These are phyloP conservation scores for Clostera curtula DNA, from an alignment of 2,888 invertebrate genomes.

Conservation along the genomic window DNA sequence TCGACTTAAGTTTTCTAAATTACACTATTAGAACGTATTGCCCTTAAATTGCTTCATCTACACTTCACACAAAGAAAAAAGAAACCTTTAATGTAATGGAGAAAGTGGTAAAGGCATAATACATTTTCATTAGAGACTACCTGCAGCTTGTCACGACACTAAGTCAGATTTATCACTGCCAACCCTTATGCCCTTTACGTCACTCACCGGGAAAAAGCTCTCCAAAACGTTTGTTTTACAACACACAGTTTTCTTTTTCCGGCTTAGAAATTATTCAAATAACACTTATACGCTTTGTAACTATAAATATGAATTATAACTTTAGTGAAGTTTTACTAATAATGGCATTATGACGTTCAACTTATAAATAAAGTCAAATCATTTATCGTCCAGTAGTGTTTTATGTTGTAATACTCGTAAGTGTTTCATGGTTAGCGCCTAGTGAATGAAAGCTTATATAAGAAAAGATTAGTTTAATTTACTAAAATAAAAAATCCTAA, in stretches of 20 bases:
- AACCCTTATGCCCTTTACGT: slow-evolving; percentile 39
- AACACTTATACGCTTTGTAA: slow-evolving; percentile 8
- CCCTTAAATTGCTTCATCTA: no score
- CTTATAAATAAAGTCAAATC: no score
- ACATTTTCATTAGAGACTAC: slow-evolving; percentile 57
- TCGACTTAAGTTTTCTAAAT: no score
- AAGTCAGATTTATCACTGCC: slow-evolving; percentile 60
- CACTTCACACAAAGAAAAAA: no score
- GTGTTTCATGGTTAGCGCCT: no score
- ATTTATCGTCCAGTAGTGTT: no score
- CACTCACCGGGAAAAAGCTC: slow-evolving; percentile 28
- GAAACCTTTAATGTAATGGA: slow-evolving; percentile 15
- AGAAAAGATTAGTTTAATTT: no score
- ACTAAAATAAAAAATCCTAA: no score
- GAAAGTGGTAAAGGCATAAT: slow-evolving; percentile 27
- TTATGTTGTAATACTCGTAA: not conserved
- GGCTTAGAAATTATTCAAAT: not conserved
- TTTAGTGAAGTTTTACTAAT: no score
- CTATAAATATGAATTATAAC: slow-evolving; percentile 2
- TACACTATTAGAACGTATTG: no score
- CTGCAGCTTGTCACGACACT: slow-evolving; percentile 47
- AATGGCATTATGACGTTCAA: no score
- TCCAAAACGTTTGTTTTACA: slow-evolving; percentile 17
- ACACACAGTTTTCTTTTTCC: slow-evolving; percentile 2
- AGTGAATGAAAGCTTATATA: no score